Evolutionary conservation across 2,113 vertebrate genomes (phyloP).

Genomic region (Microtus oregoni): DNA sequence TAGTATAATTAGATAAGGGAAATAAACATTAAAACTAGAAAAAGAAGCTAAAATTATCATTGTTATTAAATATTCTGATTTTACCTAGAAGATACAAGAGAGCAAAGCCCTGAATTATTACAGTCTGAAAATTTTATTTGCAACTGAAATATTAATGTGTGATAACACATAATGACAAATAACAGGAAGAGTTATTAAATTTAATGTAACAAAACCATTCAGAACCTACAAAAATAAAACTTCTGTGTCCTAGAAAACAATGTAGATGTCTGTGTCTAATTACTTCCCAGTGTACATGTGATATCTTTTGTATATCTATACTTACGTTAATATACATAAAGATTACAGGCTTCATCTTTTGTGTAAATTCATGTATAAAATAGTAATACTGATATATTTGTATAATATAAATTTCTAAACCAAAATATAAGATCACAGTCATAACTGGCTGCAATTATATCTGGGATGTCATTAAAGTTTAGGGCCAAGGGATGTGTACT

Average conservation of each 20-base stretch:
- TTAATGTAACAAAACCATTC: neutral
- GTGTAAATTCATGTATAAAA: neutral
- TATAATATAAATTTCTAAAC: neutral
- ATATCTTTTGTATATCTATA: neutral
- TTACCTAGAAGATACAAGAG: neutral
- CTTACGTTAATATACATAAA: neutral
- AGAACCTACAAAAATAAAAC: neutral
- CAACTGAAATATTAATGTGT: neutral
- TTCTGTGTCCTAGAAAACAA: neutral
- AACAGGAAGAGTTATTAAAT: neutral
- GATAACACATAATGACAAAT: neutral
- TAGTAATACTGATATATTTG: neutral
- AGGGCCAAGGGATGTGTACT: neutral
- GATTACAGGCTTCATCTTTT: neutral
- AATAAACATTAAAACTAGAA: neutral
- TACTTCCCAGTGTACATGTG: neutral
- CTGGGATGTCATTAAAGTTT: neutral
- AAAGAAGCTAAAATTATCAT: neutral
- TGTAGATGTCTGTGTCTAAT: neutral
- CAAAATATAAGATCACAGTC: neutral
- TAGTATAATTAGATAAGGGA: neutral
- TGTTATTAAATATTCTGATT: neutral
- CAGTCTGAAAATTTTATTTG: neutral
- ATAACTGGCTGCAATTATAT: neutral
- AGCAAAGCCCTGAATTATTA: neutral